Evolutionary conservation across 2,797 vertebrate genomes (phyloP), one percentile per base, ranked within the genome.

Genomic region (Otus scops): DNA sequence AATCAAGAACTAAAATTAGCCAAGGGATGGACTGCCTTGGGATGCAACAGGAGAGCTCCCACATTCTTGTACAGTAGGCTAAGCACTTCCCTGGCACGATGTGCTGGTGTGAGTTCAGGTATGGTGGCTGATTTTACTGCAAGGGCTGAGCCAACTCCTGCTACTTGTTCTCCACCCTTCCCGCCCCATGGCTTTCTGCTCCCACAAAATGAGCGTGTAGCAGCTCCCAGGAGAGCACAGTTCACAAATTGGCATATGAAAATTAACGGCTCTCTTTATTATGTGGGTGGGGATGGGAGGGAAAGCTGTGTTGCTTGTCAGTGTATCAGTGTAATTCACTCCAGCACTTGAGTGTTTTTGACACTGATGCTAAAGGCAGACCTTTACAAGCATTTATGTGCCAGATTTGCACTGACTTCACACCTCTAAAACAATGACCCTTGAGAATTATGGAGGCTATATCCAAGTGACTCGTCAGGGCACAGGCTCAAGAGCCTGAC

Each of bases 211-310:
- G 45, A 91, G 32, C 0, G 1, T n/a, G 56, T 0, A 83, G 73
- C 38, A 84, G 68, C 83, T 92, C 92, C 94, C 87, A 59, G 77
- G 81, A 85, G 87, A 73, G 5, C 74, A 59, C 77, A 79, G 67
- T 1, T 69, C 87, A 65, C 74, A 67, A 85, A 63, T 0, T 60
- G 67, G 68, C 51, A 13, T 1, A 51, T 69, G 63, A 95, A 92
- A 90, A 95, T 94, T 75, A 90, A 92, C 2, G 10, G 54, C 48
- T 86, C 6, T 50, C 88, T 88, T 81, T 71, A 88, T 78, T 75
- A 47, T 0, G 68, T 78, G 88, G 92, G 88, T 88, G 92, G 90
- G 87, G 50, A 93, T 6, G 61, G 88, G 48, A 90, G 92, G 85
- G 57, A 78, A 57, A 65, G 76, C 83, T n/a, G 56, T 48, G 70